A percentile compares a stretch with the other conserved stretches of the same genome.
Conservation (phyloP, 53 echinoderm and acorn worm genomes). For the Glandiceps talaboti region DNA sequence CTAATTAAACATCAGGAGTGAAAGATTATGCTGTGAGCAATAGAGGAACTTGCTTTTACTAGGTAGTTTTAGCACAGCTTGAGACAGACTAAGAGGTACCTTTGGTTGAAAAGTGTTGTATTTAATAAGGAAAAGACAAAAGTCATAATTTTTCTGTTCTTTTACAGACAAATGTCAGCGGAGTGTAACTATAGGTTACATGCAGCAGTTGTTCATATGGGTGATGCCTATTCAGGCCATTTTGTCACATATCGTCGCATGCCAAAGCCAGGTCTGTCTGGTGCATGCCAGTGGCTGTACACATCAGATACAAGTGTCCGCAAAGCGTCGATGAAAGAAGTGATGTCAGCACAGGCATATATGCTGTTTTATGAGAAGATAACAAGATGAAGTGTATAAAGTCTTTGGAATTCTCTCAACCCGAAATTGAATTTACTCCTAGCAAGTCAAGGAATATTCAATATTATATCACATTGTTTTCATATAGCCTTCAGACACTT, state of each 20-base stretch:
- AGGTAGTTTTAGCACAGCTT: too few species aligned
- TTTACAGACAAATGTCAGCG: slow-evolving; percentile 27
- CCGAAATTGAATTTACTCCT: too few species aligned
- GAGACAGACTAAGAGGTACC: too few species aligned
- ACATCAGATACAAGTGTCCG: slow-evolving; percentile 73
- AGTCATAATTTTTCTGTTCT: not conserved
- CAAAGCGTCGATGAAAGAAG: slow-evolving; percentile 47
- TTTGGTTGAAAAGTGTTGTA: too few species aligned
- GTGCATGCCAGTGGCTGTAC: slow-evolving; percentile 75
- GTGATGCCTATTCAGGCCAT: slow-evolving; percentile 80
- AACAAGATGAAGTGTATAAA: too few species aligned
- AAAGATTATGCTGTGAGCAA: too few species aligned
- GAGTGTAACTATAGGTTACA: slow-evolving; percentile 48
- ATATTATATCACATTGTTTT: too few species aligned
- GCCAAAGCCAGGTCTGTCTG: slow-evolving; percentile 35
- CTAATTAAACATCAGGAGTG: too few species aligned
- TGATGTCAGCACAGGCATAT: slow-evolving; percentile 76
- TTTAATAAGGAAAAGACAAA: not conserved
- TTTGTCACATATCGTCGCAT: slow-evolving; percentile 81
- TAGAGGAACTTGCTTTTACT: too few species aligned
- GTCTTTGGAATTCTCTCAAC: too few species aligned
- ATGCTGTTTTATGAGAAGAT: slow-evolving; percentile 81
- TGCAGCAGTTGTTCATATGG: slow-evolving; percentile 89
- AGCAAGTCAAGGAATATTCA: too few species aligned
- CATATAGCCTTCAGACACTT: too few species aligned